A percentile compares a stretch with the other conserved stretches of the same genome.
phyloP scores from a whole-genome alignment of 2,113 vertebrate species.

The Pituophis catenifer region DNA sequence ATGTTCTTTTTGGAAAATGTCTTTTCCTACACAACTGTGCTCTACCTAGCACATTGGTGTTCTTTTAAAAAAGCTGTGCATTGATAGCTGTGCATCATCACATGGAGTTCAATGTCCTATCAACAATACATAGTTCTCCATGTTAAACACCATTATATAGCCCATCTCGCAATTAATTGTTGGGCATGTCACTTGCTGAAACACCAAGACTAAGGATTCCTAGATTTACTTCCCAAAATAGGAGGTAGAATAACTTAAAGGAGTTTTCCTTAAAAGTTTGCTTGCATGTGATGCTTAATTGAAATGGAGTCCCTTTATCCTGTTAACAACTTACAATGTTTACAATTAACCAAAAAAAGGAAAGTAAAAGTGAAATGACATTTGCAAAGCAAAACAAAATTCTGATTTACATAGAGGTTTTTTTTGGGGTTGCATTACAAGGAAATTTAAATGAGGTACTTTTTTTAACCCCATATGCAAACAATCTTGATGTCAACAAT shows the following conservation, averaged over 20 bases:
- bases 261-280: neutral
- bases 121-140: neutral
- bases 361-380: neutral
- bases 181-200: neutral
- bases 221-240: neutral
- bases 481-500: neutral
- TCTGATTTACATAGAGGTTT: neutral
- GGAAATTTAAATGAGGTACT: neutral
- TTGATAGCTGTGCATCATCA: neutral
- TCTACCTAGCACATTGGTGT: neutral
- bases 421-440: neutral
- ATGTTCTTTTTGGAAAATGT: neutral
- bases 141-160: neutral
- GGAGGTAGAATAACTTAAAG: neutral
- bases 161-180: neutral
- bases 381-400: neutral
- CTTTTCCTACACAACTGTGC: neutral
- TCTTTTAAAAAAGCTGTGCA: neutral
- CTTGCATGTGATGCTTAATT: neutral
- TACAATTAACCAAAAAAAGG: neutral
- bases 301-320: neutral
- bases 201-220: neutral
- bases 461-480: neutral
- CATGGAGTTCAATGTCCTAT: neutral
- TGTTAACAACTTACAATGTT: neutral